Base-by-base conservation (phyloP, 1,140 invertebrate genomes). In the Ephestia elutella region DNA sequence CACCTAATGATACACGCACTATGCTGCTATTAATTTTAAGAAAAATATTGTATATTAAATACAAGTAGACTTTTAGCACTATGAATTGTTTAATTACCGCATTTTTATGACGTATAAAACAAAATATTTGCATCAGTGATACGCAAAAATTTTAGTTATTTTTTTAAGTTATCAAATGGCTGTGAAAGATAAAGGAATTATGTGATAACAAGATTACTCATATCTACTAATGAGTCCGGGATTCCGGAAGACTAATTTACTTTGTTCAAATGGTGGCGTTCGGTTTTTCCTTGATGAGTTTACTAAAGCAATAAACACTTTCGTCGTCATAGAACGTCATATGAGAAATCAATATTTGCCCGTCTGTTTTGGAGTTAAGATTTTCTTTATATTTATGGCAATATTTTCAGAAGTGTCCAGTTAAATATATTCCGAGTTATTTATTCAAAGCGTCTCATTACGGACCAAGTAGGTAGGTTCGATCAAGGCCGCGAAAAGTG, bases 401-500 rank as follows among this genome's bases (percentile, higher is more conserved):
- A n/a, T n/a, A n/a, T n/a, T n/a, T n/a, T n/a, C n/a, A n/a, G n/a
- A 15, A 17, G 0, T 44, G 13, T 44, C n/a, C 13, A 15, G 38
- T 17, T 44, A 2, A 44, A 15, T 44, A 44, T 44, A n/a, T n/a
- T n/a, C n/a, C n/a, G n/a, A 11, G 13, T 38, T 13, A 38, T 38
- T 8, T 38, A 38, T 38, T 38, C 32, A 10, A 44, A 44, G 38
- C 38, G 38, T 44, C 38, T 44, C 38, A 44, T 44, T 44, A 44
- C 38, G 38, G 15, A 15, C 0, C n/a, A 44, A n/a, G 38, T 44
- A n/a, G 38, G 38, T 15, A n/a, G 38, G 50, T 13, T 10, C 50
- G 20, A 21, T 25, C 50, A 53, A 53, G 50, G 50, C n/a, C 50
- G 21, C 50, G 50, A 53, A 53, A 53, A 53, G 49, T 53, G 19